Percentiles rank a stretch among this genome's conserved stretches.
phyloP scores from a whole-genome alignment of 2,113 vertebrate genomes.

The Nasalis larvatus region DNA sequence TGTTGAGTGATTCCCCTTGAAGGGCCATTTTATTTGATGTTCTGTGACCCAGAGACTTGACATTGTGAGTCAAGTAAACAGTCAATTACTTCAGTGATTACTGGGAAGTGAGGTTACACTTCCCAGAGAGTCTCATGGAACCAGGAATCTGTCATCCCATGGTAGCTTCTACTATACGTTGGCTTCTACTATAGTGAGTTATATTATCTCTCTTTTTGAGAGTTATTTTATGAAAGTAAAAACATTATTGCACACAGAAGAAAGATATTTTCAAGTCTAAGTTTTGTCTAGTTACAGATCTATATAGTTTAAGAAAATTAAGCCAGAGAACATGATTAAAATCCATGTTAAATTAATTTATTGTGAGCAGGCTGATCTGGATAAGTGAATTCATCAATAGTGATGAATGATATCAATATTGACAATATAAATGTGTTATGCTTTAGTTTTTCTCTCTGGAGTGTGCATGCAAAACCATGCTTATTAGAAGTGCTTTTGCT shows the following conservation, averaged over 20 bases:
- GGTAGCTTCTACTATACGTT: background rate
- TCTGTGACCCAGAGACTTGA: constrained; percentile 2
- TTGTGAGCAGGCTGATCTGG: background rate
- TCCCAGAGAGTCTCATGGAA: background rate
- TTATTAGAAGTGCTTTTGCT: background rate
- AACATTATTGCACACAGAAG: background rate
- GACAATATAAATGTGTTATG: background rate
- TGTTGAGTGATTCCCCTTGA: constrained; percentile 56
- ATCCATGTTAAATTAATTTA: background rate
- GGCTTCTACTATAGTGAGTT: constrained; percentile 8
- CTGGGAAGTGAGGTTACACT: too few relatives aligned
- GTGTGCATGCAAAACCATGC: background rate
- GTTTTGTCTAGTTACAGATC: background rate
- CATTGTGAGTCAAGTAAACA: too few relatives aligned
- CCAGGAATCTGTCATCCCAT: constrained; percentile 43
- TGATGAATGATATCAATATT: background rate
- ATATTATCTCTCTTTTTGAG: background rate
- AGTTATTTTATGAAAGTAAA: background rate
- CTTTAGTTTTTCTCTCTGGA: background rate
- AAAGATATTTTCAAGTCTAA: background rate
- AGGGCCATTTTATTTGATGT: constrained; percentile 54
- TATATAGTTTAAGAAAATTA: background rate
- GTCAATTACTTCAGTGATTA: too few relatives aligned
- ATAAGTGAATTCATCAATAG: background rate
- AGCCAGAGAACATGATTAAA: background rate